These are phyloP conservation scores for Branchipolynoe longqiensis DNA, from an alignment of 2,888 invertebrate species.

Conservation along the genomic window DNA sequence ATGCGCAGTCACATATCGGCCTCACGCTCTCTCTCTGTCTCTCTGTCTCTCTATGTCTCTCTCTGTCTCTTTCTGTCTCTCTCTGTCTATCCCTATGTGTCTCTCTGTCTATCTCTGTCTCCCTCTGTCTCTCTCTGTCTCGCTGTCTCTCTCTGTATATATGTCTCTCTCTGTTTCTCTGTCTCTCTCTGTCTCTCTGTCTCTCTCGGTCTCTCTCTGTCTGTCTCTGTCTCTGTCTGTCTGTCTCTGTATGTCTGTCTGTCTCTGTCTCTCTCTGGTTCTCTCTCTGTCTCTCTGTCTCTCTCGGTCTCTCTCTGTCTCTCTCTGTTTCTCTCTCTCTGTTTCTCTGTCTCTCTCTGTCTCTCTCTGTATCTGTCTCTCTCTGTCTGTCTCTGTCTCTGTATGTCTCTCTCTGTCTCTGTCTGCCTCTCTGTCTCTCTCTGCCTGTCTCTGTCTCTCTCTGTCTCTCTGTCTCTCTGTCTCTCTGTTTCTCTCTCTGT, in stretches of 20 bases:
- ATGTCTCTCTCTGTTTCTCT: neutral
- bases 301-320: neutral
- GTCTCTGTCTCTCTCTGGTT: neutral
- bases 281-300: neutral
- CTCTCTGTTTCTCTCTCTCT: neutral
- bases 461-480: no score
- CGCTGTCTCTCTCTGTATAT: neutral
- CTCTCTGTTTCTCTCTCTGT: no score
- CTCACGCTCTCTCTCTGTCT: neutral
- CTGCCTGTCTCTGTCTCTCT: no score
- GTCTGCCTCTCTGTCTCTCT: conserved; percentile 1
- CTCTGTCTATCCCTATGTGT: neutral
- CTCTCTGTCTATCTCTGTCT: neutral
- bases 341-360: neutral
- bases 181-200: neutral
- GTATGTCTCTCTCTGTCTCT: neutral
- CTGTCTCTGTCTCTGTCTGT: neutral
- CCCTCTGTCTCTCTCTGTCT: neutral
- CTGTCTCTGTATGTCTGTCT: neutral
- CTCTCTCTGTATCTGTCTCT: neutral
- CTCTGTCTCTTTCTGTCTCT: neutral
- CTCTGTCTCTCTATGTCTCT: neutral
- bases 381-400: neutral
- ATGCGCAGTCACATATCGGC: conserved; percentile 49
- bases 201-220: neutral